Base-by-base conservation (phyloP, 37 sponge, comb jelly and placozoan genomes). In the Halisarca cf. caerulea region DNA sequence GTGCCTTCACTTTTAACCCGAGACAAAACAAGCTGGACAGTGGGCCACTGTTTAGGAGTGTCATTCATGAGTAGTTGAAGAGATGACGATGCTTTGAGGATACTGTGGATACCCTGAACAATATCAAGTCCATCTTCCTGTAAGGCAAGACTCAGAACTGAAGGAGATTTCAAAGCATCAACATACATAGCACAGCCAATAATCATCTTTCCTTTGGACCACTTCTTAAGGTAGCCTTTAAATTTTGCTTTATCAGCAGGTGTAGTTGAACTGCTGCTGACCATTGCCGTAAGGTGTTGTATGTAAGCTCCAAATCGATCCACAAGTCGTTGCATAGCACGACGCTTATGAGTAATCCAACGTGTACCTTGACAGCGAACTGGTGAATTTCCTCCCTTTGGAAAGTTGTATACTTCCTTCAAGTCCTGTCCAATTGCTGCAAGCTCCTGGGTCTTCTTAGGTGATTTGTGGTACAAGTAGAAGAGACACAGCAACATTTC, bases 261-360 rank as follows among this genome's bases (percentile, higher is more conserved):
- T 82, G 57, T 85, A 14, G 85, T 54, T 42, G 90, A 54, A 2
- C 79, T 43, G 61, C 83, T 83, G 17, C 75, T 59, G 5, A 42
- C 58, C 11, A 90, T 58, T 36, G 86, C 21, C 9, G 43, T 23
- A 4, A 90, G 83, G 58, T 85, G 85, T 15, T 35, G 41, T 14
- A 80, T 51, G 74, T 86, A 90, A 0, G 84, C 91, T 28, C 91
- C 91, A 82, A 43, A 90, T 0, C 87, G 79, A 74, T 90, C 91
- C 59, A 90, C 78, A 3, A 90, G 54, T 8, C 86, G 79, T 62
- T 85, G 86, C 37, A 90, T 24, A 7, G 86, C 87, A 62, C n/a
- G 82, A 0, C 84, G 80, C 73, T 90, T 86, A 58, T 86, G 83
- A 7, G 18, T 83, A 36, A 90, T 90, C 91, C 91, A 86, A 5